A percentile compares a stretch with the other conserved stretches of the same genome.
phyloP scores from a whole-genome alignment of 1,140 invertebrate genomes.

The Drosophila cardini region DNA sequence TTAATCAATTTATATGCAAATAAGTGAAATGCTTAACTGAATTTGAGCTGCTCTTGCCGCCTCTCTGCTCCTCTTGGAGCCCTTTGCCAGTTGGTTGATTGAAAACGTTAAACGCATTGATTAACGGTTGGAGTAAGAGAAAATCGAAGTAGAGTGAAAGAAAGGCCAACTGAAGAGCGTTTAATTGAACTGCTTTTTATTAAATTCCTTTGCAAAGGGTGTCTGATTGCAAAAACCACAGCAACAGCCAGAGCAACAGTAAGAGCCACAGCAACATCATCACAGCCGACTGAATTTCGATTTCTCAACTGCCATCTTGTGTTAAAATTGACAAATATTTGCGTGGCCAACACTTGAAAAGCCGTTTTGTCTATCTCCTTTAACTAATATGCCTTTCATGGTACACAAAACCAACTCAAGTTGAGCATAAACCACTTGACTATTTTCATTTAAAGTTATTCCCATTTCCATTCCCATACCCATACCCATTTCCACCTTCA shows the following conservation, averaged over 20 bases:
- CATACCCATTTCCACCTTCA: background rate
- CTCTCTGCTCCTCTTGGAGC: conserved; percentile 30
- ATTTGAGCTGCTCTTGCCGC: conserved; percentile 64
- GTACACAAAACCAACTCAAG: conserved; percentile 24
- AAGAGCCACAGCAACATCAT: background rate
- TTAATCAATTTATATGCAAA: conserved; percentile 84
- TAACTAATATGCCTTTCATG: conserved; percentile 64
- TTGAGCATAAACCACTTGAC: conserved; percentile 29
- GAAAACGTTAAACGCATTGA: conserved; percentile 82
- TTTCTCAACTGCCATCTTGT: conserved; percentile 4
- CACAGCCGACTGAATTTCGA: background rate
- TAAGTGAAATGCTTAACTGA: conserved; percentile 83
- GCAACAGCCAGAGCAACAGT: conserved; percentile 21
- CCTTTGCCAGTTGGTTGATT: conserved; percentile 75
- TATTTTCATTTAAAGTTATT: conserved; percentile 38
- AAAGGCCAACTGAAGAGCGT: conserved; percentile 52
- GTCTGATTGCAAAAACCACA: conserved; percentile 69
- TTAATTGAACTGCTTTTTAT: conserved; percentile 79
- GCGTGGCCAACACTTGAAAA: conserved; percentile 51
- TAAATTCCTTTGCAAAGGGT: conserved; percentile 57
- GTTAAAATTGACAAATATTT: conserved; percentile 64
- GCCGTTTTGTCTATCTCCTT: conserved; percentile 57
- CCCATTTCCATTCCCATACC: background rate
- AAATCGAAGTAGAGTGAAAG: conserved; percentile 7
- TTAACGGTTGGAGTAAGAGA: conserved; percentile 57